Percentiles rank a stretch among this genome's conserved stretches.
Conservation (phyloP, 2,888 invertebrate species). For the Dione vanillae region DNA sequence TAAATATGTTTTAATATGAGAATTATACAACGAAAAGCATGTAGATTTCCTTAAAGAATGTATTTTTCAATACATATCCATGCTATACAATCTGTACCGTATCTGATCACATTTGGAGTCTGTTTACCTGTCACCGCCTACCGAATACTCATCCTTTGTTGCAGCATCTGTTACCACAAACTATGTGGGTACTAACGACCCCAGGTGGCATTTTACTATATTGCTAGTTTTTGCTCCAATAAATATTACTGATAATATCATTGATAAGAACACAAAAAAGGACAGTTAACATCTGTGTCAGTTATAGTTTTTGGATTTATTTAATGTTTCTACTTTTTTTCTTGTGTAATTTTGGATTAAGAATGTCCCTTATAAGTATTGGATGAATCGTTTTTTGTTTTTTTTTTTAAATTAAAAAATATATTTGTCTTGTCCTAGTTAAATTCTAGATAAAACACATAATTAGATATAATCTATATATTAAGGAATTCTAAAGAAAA, state of each 20-base stretch:
- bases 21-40: no score
- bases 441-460: no score
- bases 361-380: no score
- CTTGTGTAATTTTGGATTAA: background rate
- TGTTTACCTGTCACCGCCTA: constrained; percentile 79
- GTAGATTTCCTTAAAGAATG: no score
- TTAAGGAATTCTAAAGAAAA: no score
- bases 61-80: constrained; percentile 52
- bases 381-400: no score
- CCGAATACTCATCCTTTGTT: constrained; percentile 75
- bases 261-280: constrained; percentile 47
- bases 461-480: no score
- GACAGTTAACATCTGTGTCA: constrained; percentile 45
- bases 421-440: no score
- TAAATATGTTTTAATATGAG: no score
- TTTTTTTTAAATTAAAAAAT: no score
- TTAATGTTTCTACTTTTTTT: background rate
- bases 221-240: constrained; percentile 46
- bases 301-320: constrained; percentile 26
- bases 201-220: constrained; percentile 50
- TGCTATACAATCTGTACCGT: constrained; percentile 54
- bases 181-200: constrained; percentile 55
- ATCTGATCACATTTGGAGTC: constrained; percentile 52
- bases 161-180: constrained; percentile 70
- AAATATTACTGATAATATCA: constrained; percentile 49